Conservation (phyloP, 2,797 vertebrate genomes). For the Chaetophractus vellerosus region DNA sequence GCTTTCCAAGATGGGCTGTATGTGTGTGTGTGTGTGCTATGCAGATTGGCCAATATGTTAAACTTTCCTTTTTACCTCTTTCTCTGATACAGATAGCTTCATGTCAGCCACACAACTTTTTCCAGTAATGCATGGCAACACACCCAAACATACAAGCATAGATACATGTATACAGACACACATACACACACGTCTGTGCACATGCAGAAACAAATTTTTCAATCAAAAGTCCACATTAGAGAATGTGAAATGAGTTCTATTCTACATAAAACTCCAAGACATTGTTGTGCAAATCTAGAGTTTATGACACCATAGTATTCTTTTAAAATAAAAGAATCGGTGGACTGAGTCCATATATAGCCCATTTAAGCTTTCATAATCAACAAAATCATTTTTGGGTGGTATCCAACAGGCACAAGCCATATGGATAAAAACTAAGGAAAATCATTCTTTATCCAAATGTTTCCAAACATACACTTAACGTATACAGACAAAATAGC, state of each 20-base stretch:
- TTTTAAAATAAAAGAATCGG: constrained; percentile 59
- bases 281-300: constrained; percentile 65
- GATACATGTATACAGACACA: too few species aligned
- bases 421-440: constrained; percentile 50
- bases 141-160: neutral
- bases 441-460: constrained; percentile 36
- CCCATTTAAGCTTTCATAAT: constrained; percentile 39
- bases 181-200: neutral
- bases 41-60: constrained; percentile 64
- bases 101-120: constrained; percentile 71
- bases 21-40: constrained; percentile 42
- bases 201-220: constrained; percentile 38
- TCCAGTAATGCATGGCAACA: constrained; percentile 27
- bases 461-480: constrained; percentile 43
- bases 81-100: constrained; percentile 70
- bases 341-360: neutral
- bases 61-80: constrained; percentile 65
- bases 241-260: constrained; percentile 45
- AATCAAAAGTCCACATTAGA: constrained; percentile 49
- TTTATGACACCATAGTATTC: neutral
- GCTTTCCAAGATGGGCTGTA: constrained; percentile 75
- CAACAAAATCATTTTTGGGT: constrained; percentile 53
- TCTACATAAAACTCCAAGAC: constrained; percentile 16
- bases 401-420: constrained; percentile 5
- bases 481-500: neutral